Evolutionary conservation across 1,140 invertebrate species (phyloP).

Genomic region (Cherax quadricarinatus): DNA sequence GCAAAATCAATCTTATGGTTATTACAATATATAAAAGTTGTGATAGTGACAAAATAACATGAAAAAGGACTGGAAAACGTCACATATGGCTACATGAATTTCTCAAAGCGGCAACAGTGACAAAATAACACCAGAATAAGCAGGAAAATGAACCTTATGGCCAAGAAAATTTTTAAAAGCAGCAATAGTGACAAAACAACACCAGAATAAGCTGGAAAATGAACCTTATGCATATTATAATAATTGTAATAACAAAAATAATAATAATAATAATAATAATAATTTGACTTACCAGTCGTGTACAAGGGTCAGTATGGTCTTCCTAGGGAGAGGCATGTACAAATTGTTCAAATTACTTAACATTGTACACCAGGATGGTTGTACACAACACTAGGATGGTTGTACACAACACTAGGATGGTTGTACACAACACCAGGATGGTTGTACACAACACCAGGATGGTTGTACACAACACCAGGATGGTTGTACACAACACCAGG

Average conservation of each 20-base stretch:
- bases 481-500: too few relatives aligned
- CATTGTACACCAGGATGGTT: too few relatives aligned
- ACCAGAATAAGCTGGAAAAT: too few relatives aligned
- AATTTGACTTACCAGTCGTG: constrained; percentile 57
- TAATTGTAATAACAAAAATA: too few relatives aligned
- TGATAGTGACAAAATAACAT: neutral
- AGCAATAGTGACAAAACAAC: neutral
- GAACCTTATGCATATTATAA: too few relatives aligned
- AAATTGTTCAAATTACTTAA: constrained; percentile 46
- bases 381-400: too few relatives aligned
- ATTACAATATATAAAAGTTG: neutral
- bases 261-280: too few relatives aligned
- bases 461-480: too few relatives aligned
- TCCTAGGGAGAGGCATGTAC: constrained; percentile 64
- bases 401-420: too few relatives aligned
- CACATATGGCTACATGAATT: too few relatives aligned
- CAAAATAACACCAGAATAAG: neutral
- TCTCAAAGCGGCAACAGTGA: neutral
- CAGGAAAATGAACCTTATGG: neutral
- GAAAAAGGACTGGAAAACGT: neutral
- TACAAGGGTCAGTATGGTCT: constrained; percentile 66
- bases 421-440: too few relatives aligned
- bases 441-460: too few relatives aligned
- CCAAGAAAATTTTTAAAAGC: neutral
- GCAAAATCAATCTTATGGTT: neutral